Evolutionary conservation across 1,140 invertebrate genomes (phyloP), one percentile per base, ranked within the genome.

Genomic region (Goniozus legneri): DNA sequence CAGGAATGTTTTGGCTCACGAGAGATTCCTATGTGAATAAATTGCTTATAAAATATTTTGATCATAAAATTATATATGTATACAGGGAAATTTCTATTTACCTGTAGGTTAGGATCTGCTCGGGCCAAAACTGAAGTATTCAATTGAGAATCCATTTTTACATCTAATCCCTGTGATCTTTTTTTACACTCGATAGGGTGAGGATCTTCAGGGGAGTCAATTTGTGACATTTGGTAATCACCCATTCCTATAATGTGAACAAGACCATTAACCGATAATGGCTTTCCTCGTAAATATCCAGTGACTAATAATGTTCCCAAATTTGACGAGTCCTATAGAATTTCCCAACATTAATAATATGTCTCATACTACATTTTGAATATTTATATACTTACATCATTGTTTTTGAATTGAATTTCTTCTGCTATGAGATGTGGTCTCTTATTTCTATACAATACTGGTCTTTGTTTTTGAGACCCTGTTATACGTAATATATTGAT

Each of bases 231-330:
- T 79, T 97, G 94, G 71, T 88, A 98, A 66, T 96, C 89, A 31
- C 93, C 95, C 65, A 92, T 83, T 0, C 92, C 93, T 40, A 91
- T 84, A 40, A 98, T 83, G 64, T 98, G 91, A 35, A 98, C 77
- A 35, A 97, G 77, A 54, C 85, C 78, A 80, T 98, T 97, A 0
- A 90, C 92, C 71, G 86, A 88, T 30, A 96, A 75, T 6, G 87
- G 75, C 56, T 83, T 80, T 1, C 92, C 90, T 62, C 90, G 77
- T 35, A 98, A 69, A 74, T 87, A 96, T 2, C 95, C 95, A 48
- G 85, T 86, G 1, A 97, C 70, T 76, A 87, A 87, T 20, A 97
- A 70, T 24, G 84, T 91, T 15, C 92, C 92, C 60, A 72, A 71
- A 19, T 68, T 41, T 43, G 60, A 56, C 8, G 48, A 45, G 10